Evolutionary conservation across 1,140 invertebrate genomes (phyloP).

Genomic region (Drosophila nebulosa): DNA sequence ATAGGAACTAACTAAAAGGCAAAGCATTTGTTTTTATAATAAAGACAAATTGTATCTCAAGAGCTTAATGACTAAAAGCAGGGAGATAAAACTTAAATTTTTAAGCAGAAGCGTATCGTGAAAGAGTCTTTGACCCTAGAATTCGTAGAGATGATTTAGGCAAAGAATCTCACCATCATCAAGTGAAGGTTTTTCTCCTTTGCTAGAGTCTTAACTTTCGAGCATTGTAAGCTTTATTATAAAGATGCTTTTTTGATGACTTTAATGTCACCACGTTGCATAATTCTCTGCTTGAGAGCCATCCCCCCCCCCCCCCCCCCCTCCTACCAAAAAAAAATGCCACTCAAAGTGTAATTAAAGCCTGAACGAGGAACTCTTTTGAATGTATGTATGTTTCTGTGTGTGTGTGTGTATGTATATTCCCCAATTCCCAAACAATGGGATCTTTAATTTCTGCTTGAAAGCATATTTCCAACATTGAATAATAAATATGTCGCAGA

Average conservation of each 20-base stretch:
- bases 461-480: conserved; percentile 55
- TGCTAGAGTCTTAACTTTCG: too few species aligned
- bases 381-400: background rate
- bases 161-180: too few species aligned
- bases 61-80: too few species aligned
- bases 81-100: too few species aligned
- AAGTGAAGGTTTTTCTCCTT: too few species aligned
- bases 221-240: background rate
- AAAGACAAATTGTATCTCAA: too few species aligned
- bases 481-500: conserved; percentile 71
- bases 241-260: background rate
- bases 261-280: background rate
- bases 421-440: conserved; percentile 31
- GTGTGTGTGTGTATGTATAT: background rate
- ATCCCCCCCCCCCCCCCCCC: too few species aligned
- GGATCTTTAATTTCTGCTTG: conserved; percentile 45
- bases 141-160: too few species aligned
- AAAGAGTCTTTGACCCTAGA: too few species aligned
- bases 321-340: conserved; percentile 1
- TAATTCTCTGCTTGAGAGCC: background rate
- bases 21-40: too few species aligned
- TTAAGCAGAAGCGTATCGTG: too few species aligned
- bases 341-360: conserved; percentile 1
- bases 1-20: too few species aligned
- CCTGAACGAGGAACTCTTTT: background rate